Conservation (phyloP, 2,113 vertebrate species). For the Cnemophilus loriae region DNA sequence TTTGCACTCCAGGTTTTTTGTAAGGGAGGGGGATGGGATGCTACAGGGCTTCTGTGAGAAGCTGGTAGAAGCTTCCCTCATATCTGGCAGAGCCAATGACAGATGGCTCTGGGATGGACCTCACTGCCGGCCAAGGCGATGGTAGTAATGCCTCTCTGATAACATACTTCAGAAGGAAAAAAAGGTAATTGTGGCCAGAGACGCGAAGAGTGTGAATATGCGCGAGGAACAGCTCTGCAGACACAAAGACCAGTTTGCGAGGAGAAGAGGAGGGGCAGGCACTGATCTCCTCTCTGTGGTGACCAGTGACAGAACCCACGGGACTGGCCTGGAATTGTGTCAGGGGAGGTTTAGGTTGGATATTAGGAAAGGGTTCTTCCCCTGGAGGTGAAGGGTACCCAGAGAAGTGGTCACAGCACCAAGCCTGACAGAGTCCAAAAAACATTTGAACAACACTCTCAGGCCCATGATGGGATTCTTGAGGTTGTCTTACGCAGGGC, state of each 20-base stretch:
- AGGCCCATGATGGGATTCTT: too few relatives aligned
- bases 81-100: not conserved
- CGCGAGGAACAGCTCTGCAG: not conserved
- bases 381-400: too few relatives aligned
- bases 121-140: not conserved
- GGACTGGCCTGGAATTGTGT: too few relatives aligned
- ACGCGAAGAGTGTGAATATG: not conserved
- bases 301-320: too few relatives aligned
- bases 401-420: too few relatives aligned
- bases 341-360: too few relatives aligned
- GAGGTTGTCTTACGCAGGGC: too few relatives aligned
- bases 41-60: not conserved
- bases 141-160: not conserved
- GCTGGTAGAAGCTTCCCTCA: not conserved
- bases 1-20: not conserved
- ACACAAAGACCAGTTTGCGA: not conserved
- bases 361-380: too few relatives aligned
- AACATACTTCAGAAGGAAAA: not conserved
- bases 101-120: not conserved
- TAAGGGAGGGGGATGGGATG: fast-evolving
- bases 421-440: too few relatives aligned
- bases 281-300: too few relatives aligned
- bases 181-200: not conserved
- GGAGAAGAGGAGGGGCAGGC: too few relatives aligned
- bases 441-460: too few relatives aligned